Base-by-base conservation (phyloP, 2,113 vertebrate genomes). In the Calyptomena viridis region DNA sequence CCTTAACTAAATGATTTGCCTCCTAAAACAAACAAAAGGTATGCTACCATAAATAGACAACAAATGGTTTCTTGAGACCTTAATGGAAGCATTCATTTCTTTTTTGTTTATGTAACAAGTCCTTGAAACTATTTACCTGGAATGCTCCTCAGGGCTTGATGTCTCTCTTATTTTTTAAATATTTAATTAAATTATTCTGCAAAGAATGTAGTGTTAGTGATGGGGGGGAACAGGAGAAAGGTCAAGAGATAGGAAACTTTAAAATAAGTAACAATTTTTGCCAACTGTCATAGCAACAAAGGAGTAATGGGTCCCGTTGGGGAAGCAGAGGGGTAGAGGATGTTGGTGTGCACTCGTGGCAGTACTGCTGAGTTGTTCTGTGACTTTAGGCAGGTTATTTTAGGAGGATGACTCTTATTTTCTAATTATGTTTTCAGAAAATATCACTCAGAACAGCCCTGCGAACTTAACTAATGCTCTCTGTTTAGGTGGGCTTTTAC, bases 301-400 rank as follows among this genome's bases (percentile, higher is more conserved):
- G 25, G 39, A 76, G 18, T 81, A 47, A 24, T 39, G 52, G n/a
- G 37, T 56, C 6, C n/a, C 47, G 35, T 33, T 0, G 10, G 44
- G 46, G 46, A 73, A 40, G 30, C 42, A n/a, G 33, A 69, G 63
- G 28, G 8, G 5, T 1, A 2, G 27, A 64, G 30, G 20, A 40
- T 0, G 0, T 37, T 0, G 11, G 10, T 1, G 2, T 62, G 50
- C 24, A 2, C 35, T 53, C 0, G 0, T 37, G 30, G 47, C 0
- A 0, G 18, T 58, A 44, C 21, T 0, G 0, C 68, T 42, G 68
- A 77, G 18, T 25, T 5, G 2, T 60, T 78, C 40, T 75, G 30
- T 87, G 73, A 12, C 28, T 19, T 52, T 47, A 25, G 31, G 22
- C 39, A 47, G 55, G 31, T 53, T 58, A 27, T 44, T 92, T 28